Conservation (phyloP, 1,140 invertebrate genomes). For the Cydia fagiglandana region DNA sequence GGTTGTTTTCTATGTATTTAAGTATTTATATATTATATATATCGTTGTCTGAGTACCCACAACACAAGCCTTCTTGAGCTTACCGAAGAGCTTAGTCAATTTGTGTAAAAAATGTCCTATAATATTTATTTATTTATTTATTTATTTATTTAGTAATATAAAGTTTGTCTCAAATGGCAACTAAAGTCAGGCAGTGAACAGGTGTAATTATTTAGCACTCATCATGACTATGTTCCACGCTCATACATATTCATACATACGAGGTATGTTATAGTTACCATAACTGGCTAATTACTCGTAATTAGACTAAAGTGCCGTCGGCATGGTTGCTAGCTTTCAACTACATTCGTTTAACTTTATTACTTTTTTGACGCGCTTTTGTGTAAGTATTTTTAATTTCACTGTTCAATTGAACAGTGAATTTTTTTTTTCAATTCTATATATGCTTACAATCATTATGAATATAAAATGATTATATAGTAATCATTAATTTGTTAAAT, state of each 20-base stretch:
- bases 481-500: too few relatives aligned
- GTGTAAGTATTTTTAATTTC: not conserved
- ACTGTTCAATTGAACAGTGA: not conserved
- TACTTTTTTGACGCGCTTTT: not conserved
- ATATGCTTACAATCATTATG: not conserved
- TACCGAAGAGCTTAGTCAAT: too few relatives aligned
- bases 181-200: conserved; percentile 1
- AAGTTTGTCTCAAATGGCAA: too few relatives aligned
- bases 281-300: conserved; percentile 26
- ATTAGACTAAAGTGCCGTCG: not conserved
- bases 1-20: too few relatives aligned
- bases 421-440: not conserved
- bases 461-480: too few relatives aligned
- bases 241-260: conserved; percentile 27
- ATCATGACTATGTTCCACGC: conserved; percentile 1
- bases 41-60: too few relatives aligned
- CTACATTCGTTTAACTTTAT: not conserved
- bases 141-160: too few relatives aligned
- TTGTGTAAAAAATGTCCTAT: too few relatives aligned
- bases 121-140: too few relatives aligned
- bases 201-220: not conserved
- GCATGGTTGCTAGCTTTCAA: not conserved
- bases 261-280: conserved; percentile 5
- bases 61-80: too few relatives aligned
- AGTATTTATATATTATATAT: too few relatives aligned